Base-by-base conservation (phyloP, 2,888 invertebrate species). In the Mylabris sibirica region DNA sequence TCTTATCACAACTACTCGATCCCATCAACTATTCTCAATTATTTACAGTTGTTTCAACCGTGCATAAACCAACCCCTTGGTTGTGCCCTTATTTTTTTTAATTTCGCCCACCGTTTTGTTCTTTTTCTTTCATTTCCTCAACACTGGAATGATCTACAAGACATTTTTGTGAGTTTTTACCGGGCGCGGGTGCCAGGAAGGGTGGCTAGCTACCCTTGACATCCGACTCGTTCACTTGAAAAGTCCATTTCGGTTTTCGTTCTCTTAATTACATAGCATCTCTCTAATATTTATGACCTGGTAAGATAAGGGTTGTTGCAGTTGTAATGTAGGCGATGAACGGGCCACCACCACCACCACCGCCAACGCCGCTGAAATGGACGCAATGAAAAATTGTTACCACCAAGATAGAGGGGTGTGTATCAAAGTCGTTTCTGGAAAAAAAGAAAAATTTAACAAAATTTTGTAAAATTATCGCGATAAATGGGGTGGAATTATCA, bases 21-120 rank as follows among this genome's bases (percentile, higher is more conserved):
- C 80, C 79, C 80, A 81, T 81, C 81, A 79, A 78, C 76, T 79
- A 81, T 79, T 81, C 80, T 82, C 81, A 82, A 82, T 83, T 83
- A 83, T 83, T 83, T 83, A 83, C 82, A 82, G 82, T 82, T 82
- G 80, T 81, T 81, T 80, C 79, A 80, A 79, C 76, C 78, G 78
- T 4, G 17, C 3, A 82, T 80, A 79, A 80, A 80, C 79, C 78
- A 77, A 76, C 74, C 78, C 77, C 76, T 76, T 35, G n/a, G 44
- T 44, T n/a, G n/a, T 34, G 34, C 34, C 6, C 9, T 66, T 66
- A 64, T 70, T 66, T 68, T 71, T 71, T 71, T 70, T 72, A 69
- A 72, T 67, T 66, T 72, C 59, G n/a, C n/a, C n/a, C 62, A 17
- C 14, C 26, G 30, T 35, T 35, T 34, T 38, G 49, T 63, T 22